These are phyloP conservation scores for Bugulina stolonifera DNA, from an alignment of 2,888 invertebrate genomes.

Conservation along the genomic window DNA sequence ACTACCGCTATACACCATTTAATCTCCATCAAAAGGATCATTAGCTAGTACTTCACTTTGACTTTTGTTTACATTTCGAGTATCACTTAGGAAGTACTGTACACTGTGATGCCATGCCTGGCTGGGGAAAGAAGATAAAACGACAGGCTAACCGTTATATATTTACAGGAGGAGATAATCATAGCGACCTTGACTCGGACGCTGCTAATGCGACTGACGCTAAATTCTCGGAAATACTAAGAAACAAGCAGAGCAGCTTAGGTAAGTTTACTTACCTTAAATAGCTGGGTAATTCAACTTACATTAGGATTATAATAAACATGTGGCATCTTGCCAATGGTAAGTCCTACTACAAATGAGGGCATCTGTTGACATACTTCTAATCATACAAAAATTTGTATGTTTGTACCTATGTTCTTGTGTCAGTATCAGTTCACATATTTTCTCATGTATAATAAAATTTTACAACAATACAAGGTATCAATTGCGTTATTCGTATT, in stretches of 20 bases:
- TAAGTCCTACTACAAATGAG: no score
- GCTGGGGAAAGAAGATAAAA: constrained; percentile 5
- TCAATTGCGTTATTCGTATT: no score
- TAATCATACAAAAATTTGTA: no score
- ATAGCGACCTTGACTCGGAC: constrained; percentile 35
- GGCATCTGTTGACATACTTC: no score
- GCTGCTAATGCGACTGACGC: constrained; percentile 39
- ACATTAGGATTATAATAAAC: no score
- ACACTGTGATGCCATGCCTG: constrained; percentile 17
- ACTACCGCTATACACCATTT: neutral
- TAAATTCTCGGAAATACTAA: constrained; percentile 42
- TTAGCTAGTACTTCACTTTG: neutral
- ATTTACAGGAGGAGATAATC: constrained; percentile 26
- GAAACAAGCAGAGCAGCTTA: constrained; percentile 38
- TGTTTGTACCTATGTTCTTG: no score
- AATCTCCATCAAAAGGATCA: neutral
- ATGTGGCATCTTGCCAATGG: no score
- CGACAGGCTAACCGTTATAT: neutral
- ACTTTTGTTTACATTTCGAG: neutral
- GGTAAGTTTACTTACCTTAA: constrained; percentile 10
- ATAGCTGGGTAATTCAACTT: no score
- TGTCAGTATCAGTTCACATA: no score
- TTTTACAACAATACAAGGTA: no score
- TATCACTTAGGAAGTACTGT: neutral
- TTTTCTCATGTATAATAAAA: no score